Evolutionary conservation across 2,797 vertebrate species (phyloP), one percentile per base, ranked within the genome.

Genomic region (Dallia pectoralis): DNA sequence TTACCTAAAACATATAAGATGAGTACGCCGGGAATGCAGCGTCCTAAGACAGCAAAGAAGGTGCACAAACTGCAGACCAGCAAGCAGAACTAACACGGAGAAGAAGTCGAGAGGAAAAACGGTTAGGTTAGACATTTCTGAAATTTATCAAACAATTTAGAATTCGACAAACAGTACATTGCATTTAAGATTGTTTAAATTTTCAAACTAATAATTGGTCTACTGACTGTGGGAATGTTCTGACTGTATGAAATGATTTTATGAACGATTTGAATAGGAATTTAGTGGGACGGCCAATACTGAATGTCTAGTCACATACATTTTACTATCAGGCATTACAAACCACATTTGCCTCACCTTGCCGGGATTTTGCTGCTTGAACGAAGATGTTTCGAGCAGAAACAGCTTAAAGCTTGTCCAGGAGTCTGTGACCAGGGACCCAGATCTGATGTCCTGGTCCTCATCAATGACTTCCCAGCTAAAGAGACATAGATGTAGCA

Each of bases 321-420:
- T 11, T 56, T 63, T 25, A 36, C 5, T 5, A 25, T 33, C 67
- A 44, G 32, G 16, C 0, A 64, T 19, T 33, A 19, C 27, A 47
- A 48, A 8, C 6, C n/a, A 59, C 25, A 11, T 70, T 80, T 36
- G 29, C 79, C 90, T 93, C 93, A 96, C 97, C 96, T 99, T 99
- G 76, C 97, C 97, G 1, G 97, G 97, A 82, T 96, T 98, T 81
- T 97, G 96, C 87, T 98, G 96, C 85, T 97, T 98, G 84, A 98
- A 99, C 74, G 94, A 93, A 19, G 95, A 95, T 36, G 95, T 95
- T 93, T 98, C 97, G 87, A 97, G 94, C 73, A 99, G 92, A 91
- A 99, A 96, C 73, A 96, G 80, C 78, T 88, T 94, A 87, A 96
- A 93, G 86, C 93, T 94, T 79, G 92, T 90, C 92, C 95, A 93